Evolutionary conservation across 2,797 vertebrate species (phyloP).

Genomic region (Onychomys arenicola): DNA sequence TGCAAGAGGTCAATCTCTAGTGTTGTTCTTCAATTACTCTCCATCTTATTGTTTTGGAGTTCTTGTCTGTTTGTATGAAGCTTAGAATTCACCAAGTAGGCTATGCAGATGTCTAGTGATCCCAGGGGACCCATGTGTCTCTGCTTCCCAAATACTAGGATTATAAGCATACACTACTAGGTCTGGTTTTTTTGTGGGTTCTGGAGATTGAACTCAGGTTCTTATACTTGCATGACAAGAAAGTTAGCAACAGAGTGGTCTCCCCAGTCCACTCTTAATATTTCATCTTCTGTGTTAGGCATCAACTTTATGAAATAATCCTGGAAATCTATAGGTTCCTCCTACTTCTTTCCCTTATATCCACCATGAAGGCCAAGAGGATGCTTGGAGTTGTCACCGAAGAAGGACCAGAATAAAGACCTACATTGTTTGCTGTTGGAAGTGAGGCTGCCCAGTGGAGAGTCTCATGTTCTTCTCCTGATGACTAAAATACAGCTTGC

Average conservation of each 20-base stretch:
- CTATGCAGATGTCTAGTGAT: background rate
- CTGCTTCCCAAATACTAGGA: no score
- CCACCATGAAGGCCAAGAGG: background rate
- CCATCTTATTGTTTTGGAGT: background rate
- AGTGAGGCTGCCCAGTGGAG: background rate
- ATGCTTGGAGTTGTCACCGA: background rate
- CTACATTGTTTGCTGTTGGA: background rate
- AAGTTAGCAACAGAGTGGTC: background rate
- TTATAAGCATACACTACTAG: background rate
- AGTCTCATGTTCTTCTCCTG: background rate
- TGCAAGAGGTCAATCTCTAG: background rate
- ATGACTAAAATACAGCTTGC: background rate
- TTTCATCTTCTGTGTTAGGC: background rate
- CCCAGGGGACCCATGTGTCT: background rate
- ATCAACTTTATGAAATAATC: background rate
- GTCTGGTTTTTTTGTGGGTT: background rate
- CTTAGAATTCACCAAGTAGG: background rate
- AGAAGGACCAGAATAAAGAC: background rate
- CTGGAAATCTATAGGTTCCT: background rate
- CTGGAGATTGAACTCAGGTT: background rate
- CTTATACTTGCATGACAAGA: background rate
- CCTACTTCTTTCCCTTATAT: background rate
- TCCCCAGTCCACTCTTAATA: rapidly evolving
- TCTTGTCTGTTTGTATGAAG: background rate
- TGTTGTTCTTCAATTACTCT: background rate